Conservation (phyloP, 2,797 vertebrate genomes). For the Thunnus albacares region DNA sequence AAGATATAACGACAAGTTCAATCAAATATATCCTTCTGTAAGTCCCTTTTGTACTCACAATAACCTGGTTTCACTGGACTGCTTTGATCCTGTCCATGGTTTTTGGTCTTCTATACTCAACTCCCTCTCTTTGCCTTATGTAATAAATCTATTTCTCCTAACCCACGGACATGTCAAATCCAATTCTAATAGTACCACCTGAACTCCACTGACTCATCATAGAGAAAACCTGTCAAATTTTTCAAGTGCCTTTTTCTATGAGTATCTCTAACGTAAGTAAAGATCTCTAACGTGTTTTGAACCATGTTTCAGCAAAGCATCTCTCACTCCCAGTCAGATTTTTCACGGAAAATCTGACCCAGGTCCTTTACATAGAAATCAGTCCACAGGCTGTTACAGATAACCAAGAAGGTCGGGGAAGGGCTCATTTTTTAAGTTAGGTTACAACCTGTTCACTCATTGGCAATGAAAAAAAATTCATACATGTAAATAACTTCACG, state of each 20-base stretch:
- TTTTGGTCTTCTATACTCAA: constrained; percentile 33
- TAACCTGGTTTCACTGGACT: constrained; percentile 17
- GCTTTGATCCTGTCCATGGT: constrained; percentile 5
- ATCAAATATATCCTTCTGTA: constrained; percentile 8
- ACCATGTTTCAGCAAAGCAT: too few relatives aligned
- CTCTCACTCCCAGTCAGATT: too few relatives aligned
- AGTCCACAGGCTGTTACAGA: too few relatives aligned
- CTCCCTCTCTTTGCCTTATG: constrained; percentile 19
- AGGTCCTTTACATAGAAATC: too few relatives aligned
- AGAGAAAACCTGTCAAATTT: constrained; percentile 23
- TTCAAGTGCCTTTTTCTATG: constrained; percentile 13
- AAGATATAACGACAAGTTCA: not conserved
- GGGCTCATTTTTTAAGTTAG: too few relatives aligned
- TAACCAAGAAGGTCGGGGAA: too few relatives aligned
- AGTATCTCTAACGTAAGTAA: not conserved
- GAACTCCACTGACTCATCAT: constrained; percentile 24
- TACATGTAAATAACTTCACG: too few relatives aligned
- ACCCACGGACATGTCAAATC: constrained; percentile 38
- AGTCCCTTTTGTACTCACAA: not conserved
- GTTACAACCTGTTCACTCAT: too few relatives aligned
- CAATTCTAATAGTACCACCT: constrained; percentile 24
- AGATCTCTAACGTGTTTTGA: too few relatives aligned
- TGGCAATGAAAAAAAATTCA: too few relatives aligned
- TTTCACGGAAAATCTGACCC: too few relatives aligned
- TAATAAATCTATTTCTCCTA: constrained; percentile 45